These are phyloP conservation scores for Horisme vitalbata DNA, from an alignment of 2,888 invertebrate species.

Conservation along the genomic window DNA sequence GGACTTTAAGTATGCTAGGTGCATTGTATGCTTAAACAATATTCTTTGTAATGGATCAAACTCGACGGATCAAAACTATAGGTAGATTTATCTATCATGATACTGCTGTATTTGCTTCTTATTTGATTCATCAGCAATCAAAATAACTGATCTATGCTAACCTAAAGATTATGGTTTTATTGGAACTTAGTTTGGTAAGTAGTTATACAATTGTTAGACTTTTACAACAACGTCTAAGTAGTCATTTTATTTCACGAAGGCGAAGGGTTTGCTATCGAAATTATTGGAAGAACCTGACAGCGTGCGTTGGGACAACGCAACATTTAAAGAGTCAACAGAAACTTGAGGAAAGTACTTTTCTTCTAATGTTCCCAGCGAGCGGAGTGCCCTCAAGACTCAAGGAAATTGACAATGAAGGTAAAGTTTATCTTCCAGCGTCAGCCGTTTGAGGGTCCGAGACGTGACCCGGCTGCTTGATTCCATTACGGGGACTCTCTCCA, in stretches of 20 bases:
- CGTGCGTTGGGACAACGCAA: constrained; percentile 53
- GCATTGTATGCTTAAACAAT: too few relatives aligned
- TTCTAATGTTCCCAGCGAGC: constrained; percentile 71
- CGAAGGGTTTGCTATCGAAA: too few relatives aligned
- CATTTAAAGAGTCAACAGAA: constrained; percentile 72
- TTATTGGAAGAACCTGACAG: constrained; percentile 42
- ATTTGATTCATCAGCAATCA: too few relatives aligned
- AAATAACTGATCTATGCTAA: too few relatives aligned
- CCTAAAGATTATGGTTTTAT: too few relatives aligned
- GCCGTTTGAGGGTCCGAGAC: constrained; percentile 71
- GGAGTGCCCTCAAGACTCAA: constrained; percentile 66
- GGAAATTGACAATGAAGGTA: constrained; percentile 81
- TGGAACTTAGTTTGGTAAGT: too few relatives aligned
- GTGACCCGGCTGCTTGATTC: constrained; percentile 74
- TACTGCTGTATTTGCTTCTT: too few relatives aligned
- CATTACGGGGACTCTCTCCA: constrained; percentile 53
- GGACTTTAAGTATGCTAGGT: too few relatives aligned
- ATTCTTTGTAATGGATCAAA: too few relatives aligned
- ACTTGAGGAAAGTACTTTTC: constrained; percentile 69
- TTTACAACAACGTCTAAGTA: not conserved
- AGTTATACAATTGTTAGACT: too few relatives aligned
- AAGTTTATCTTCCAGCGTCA: constrained; percentile 77
- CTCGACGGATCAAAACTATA: too few relatives aligned
- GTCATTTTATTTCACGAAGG: not conserved
- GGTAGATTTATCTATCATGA: too few relatives aligned